Percentiles rank a stretch among this genome's conserved stretches.
Evolutionary conservation across 1,140 invertebrate genomes (phyloP).

Genomic region (Callitettix versicolor): DNA sequence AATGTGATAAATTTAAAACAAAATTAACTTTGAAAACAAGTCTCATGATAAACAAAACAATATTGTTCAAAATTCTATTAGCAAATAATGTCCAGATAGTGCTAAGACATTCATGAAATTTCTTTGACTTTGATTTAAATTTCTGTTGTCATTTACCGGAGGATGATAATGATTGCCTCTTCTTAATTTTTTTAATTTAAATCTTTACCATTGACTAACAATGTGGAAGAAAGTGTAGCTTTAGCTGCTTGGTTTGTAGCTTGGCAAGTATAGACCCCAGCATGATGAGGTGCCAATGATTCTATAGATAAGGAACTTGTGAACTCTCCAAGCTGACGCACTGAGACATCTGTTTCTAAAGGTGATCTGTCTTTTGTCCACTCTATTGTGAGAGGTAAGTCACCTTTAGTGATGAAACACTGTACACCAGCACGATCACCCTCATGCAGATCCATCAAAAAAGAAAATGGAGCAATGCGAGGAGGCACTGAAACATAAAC

Average conservation of each 20-base stretch:
- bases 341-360: conserved; percentile 37
- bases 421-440: conserved; percentile 53
- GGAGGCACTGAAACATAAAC: conserved; percentile 46
- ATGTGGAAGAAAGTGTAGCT: conserved; percentile 50
- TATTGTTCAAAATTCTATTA: too few relatives aligned
- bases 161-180: too few relatives aligned
- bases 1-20: too few relatives aligned
- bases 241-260: conserved; percentile 44
- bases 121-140: too few relatives aligned
- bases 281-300: conserved; percentile 61
- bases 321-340: conserved; percentile 51
- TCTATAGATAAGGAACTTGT: conserved; percentile 50
- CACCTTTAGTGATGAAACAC: conserved; percentile 52
- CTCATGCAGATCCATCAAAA: conserved; percentile 46
- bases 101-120: too few relatives aligned
- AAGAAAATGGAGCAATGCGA: conserved; percentile 51
- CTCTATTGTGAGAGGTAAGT: conserved; percentile 52
- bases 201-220: conserved; percentile 49
- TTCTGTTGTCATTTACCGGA: too few relatives aligned
- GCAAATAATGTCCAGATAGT: too few relatives aligned
- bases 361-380: conserved; percentile 56
- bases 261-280: conserved; percentile 35
- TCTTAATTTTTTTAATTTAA: too few relatives aligned
- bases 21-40: too few relatives aligned
- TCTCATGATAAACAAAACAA: too few relatives aligned